Percentiles rank a stretch among this genome's conserved stretches.
These are phyloP conservation scores for Pseudochirops cupreus DNA, from an alignment of 2,797 vertebrate species.

Conservation along the genomic window DNA sequence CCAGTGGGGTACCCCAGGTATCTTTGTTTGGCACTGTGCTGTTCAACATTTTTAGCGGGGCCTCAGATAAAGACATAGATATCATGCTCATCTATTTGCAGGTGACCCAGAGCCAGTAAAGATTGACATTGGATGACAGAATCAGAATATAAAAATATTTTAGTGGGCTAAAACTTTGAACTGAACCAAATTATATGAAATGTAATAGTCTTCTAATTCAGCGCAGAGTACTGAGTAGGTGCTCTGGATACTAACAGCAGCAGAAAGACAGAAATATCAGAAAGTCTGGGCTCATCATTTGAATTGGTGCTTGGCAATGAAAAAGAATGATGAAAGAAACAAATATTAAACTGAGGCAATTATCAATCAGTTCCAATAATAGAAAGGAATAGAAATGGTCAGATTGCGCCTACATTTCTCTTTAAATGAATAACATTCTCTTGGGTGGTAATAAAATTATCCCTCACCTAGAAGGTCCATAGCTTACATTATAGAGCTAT, in stretches of 20 bases:
- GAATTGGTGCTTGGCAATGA: background rate
- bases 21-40: too few relatives aligned
- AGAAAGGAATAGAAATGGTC: background rate
- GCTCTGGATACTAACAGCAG: background rate
- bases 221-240: background rate
- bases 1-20: too few relatives aligned
- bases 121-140: background rate
- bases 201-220: background rate
- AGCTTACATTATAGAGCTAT: background rate
- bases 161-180: background rate
- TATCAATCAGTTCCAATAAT: background rate
- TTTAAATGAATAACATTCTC: background rate
- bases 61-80: background rate
- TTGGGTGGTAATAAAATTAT: background rate
- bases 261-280: background rate
- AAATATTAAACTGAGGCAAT: background rate
- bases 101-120: background rate
- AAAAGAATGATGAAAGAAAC: background rate
- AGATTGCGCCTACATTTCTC: background rate
- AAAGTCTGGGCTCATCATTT: background rate
- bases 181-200: background rate
- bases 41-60: too few relatives aligned
- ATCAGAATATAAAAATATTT: background rate
- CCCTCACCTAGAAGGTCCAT: background rate
- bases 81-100: background rate